Conservation (phyloP, 2,888 invertebrate species). For the Polyommatus iphigenia region DNA sequence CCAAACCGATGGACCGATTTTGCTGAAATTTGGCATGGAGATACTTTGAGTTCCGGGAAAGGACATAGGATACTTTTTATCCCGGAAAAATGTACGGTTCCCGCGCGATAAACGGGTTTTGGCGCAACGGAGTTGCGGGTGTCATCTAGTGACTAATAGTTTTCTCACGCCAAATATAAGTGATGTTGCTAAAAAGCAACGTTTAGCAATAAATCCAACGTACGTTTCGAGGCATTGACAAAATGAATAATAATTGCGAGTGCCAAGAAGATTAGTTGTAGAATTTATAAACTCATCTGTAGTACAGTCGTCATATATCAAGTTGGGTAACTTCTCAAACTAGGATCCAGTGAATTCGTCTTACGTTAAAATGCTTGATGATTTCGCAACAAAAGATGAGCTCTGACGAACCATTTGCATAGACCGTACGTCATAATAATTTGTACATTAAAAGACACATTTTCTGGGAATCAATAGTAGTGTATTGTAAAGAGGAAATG, state of each 20-base stretch:
- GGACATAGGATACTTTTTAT: too few species aligned
- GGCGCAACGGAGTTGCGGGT: too few species aligned
- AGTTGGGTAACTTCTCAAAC: constrained; percentile 5
- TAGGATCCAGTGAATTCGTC: neutral
- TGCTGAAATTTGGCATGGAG: too few species aligned
- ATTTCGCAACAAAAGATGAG: neutral
- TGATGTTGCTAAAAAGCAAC: neutral
- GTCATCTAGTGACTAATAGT: neutral
- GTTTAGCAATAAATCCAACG: neutral
- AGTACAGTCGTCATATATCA: constrained; percentile 20
- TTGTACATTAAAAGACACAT: too few species aligned
- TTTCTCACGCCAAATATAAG: neutral
- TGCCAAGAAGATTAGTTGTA: constrained; percentile 14
- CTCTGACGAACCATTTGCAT: neutral
- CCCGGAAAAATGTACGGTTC: too few species aligned
- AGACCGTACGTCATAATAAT: too few species aligned
- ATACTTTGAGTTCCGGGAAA: too few species aligned
- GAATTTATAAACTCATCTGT: constrained; percentile 16
- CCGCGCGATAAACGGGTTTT: too few species aligned
- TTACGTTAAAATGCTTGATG: neutral
- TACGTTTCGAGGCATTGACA: neutral
- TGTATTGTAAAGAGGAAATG: too few species aligned
- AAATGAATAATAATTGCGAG: constrained; percentile 25
- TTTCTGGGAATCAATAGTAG: too few species aligned
- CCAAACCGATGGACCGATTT: too few species aligned